These are phyloP conservation scores for Eunapius fragilis DNA, from an alignment of 37 sponge, comb jelly and placozoan species.

Conservation along the genomic window DNA sequence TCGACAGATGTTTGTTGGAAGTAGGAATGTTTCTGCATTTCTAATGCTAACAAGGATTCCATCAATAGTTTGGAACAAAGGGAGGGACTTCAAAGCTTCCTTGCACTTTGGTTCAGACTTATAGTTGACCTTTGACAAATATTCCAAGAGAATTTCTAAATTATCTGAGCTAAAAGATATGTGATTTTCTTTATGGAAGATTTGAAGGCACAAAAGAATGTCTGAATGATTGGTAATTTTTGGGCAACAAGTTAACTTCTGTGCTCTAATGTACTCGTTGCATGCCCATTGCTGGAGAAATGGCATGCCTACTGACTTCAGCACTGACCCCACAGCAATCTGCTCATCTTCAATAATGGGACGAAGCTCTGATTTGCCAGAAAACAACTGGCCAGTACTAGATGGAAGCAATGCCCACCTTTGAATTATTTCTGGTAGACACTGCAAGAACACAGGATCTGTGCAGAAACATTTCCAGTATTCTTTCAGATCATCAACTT, in stretches of 20 bases:
- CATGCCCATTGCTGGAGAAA: slow-evolving; percentile 4
- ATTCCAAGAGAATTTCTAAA: slow-evolving; percentile 3
- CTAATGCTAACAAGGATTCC: slow-evolving; percentile 8
- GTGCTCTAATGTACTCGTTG: background rate
- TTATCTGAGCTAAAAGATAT: no score
- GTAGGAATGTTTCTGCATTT: slow-evolving; percentile 28
- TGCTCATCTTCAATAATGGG: background rate
- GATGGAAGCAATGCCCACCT: background rate
- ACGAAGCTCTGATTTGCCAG: background rate
- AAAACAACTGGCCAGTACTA: background rate
- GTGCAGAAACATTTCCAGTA: background rate
- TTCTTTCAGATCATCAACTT: background rate
- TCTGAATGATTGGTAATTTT: background rate
- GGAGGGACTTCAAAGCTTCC: slow-evolving; percentile 20
- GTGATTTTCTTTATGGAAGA: background rate
- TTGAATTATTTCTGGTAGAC: background rate
- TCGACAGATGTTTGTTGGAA: slow-evolving; percentile 2
- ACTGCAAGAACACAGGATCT: background rate
- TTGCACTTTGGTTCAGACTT: background rate
- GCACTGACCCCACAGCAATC: background rate
- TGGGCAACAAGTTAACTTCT: background rate
- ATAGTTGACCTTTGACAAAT: slow-evolving; percentile 27
- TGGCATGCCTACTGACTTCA: slow-evolving; percentile 16
- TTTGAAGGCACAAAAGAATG: slow-evolving; percentile 10
- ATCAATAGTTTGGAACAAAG: slow-evolving; percentile 54